These are phyloP conservation scores for Macaca fascicularis DNA, from an alignment of 2,113 vertebrate genomes.

Conservation along the genomic window DNA sequence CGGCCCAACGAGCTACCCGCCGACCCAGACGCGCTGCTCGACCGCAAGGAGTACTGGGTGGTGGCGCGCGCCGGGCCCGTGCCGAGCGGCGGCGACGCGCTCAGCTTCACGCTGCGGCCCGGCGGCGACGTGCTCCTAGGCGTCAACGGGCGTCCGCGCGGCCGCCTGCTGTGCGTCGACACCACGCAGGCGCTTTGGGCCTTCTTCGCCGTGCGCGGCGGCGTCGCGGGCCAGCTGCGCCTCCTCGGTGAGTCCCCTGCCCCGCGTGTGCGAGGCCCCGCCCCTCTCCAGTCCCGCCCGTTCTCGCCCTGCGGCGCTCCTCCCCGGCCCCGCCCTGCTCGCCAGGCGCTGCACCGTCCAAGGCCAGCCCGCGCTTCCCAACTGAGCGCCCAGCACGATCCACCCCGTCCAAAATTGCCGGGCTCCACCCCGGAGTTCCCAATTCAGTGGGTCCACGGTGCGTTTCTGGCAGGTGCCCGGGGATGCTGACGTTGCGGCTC, in stretches of 20 bases:
- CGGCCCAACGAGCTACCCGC: constrained; percentile 93
- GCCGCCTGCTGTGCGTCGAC: constrained; percentile 96
- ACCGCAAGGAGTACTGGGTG: constrained; percentile 99
- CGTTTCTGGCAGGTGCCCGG: neutral
- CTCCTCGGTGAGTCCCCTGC: constrained; percentile 63
- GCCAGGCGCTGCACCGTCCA: rapidly evolving
- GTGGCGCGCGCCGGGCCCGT: constrained; percentile 93
- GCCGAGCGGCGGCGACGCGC: constrained; percentile 91
- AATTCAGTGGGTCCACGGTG: neutral
- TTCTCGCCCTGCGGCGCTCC: too few relatives aligned
- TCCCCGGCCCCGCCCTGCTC: too few relatives aligned
- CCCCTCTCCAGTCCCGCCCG: neutral
- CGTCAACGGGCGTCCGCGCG: constrained; percentile 92
- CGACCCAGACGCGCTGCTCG: constrained; percentile 94
- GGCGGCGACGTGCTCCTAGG: constrained; percentile 95
- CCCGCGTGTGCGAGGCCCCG: neutral
- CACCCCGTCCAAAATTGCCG: neutral
- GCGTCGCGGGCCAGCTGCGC: constrained; percentile 75
- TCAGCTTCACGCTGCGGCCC: constrained; percentile 94
- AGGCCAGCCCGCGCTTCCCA: rapidly evolving
- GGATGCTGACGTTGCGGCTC: neutral
- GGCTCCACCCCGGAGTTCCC: neutral
- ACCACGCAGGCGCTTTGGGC: constrained; percentile 96
- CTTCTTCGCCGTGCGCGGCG: constrained; percentile 96
- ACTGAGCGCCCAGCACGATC: neutral